phyloP scores from a whole-genome alignment of 1,140 invertebrate genomes.

The Drosophila lini region DNA sequence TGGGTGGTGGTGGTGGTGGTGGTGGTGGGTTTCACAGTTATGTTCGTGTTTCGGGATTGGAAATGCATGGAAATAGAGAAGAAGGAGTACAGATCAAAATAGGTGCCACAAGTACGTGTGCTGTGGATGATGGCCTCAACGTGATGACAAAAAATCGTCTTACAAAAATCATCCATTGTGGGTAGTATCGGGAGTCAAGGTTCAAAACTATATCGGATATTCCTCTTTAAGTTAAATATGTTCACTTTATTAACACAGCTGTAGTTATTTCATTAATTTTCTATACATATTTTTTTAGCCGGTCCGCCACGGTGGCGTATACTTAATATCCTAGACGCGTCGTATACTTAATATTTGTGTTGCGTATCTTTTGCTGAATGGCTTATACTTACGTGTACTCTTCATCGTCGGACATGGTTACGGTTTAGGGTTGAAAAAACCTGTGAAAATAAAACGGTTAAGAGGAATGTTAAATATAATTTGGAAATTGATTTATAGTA shows the following conservation, averaged over 20 bases:
- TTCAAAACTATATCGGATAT: conserved; percentile 20
- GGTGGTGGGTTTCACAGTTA: conserved; percentile 14
- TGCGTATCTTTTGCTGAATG: not conserved
- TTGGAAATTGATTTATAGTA: not conserved
- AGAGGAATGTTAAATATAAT: not conserved
- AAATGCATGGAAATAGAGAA: conserved; percentile 56
- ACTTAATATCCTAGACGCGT: conserved; percentile 41
- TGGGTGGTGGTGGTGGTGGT: conserved; percentile 11
- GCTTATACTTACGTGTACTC: conserved; percentile 88
- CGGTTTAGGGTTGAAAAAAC: conserved; percentile 87
- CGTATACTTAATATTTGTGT: conserved; percentile 51
- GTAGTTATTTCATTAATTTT: conserved; percentile 12
- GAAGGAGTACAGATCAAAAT: conserved; percentile 76
- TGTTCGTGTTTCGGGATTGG: conserved; percentile 26
- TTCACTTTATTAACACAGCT: conserved; percentile 31
- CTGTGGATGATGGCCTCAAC: conserved; percentile 3
- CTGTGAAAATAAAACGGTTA: conserved; percentile 73
- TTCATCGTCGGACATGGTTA: conserved; percentile 90
- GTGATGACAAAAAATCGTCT: conserved; percentile 25
- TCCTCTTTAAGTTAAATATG: conserved; percentile 23
- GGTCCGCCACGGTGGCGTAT: conserved; percentile 28
- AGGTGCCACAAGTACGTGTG: conserved; percentile 52
- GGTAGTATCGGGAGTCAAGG: conserved; percentile 19
- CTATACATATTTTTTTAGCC: not conserved
- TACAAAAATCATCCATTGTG: conserved; percentile 29